Conservation (phyloP, 2,113 vertebrate genomes). For the Calypte anna region DNA sequence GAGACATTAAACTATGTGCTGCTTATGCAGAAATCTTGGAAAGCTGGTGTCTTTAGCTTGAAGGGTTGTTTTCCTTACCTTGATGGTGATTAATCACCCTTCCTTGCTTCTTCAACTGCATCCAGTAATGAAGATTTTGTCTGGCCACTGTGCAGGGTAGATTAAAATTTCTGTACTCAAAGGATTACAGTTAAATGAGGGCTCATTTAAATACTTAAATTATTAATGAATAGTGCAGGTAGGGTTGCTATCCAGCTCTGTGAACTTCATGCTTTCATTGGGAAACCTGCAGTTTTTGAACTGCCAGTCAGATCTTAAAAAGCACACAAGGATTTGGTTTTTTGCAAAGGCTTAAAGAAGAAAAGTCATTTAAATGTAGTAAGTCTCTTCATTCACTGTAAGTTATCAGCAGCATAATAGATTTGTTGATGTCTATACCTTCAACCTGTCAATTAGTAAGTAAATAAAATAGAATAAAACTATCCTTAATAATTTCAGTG, state of each 20-base stretch:
- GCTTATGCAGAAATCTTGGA: neutral
- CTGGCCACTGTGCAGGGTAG: neutral
- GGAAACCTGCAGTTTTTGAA: neutral
- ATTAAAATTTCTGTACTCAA: neutral
- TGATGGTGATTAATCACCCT: neutral
- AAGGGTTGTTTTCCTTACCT: neutral
- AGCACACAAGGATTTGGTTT: neutral
- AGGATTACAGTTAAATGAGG: neutral
- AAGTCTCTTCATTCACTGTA: neutral
- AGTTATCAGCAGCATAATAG: neutral
- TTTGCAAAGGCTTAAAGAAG: neutral
- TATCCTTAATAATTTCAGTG: neutral
- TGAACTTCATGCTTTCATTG: neutral
- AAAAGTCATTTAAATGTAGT: neutral
- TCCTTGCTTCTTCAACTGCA: neutral
- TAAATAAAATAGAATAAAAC: neutral
- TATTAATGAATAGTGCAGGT: neutral
- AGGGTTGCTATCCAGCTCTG: neutral
- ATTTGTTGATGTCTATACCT: neutral
- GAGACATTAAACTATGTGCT: neutral
- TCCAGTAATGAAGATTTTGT: neutral
- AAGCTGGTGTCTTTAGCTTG: neutral
- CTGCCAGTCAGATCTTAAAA: neutral
- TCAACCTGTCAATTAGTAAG: neutral
- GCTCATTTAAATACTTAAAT: neutral